Evolutionary conservation across 2,797 vertebrate species (phyloP), one percentile per base, ranked within the genome.

Genomic region (Silurus lanzhouensis): DNA sequence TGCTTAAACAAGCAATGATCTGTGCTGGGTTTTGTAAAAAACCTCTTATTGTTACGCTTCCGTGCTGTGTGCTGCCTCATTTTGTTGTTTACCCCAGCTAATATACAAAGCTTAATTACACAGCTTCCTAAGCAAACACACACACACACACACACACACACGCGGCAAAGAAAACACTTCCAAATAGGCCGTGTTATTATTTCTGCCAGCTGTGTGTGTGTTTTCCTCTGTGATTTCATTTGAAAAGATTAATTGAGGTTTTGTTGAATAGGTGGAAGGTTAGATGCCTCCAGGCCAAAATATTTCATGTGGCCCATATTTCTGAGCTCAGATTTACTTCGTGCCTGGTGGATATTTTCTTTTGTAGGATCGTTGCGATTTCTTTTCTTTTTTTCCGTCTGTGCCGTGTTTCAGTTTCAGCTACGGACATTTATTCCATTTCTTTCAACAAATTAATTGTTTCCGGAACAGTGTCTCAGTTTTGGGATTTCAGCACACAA

Each of bases 1-100:
- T 60, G 60, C 44, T 87, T 87, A 84, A 87, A 83, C 82, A 85
- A 81, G 85, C 86, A 88, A 86, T 74, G 84, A 82, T 76, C 83
- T 83, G 25, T 5, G 44, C 81, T 81, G 20, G 74, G 46, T 44
- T 63, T 66, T 25, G 61, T 70, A 20, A 83, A 88, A 10, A 52
- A 79, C 86, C 79, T 83, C 79, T 85, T 52, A 87, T 70, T 77
- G 81, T 82, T 85, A 86, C 48, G 77, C 75, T 66, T 63, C 20
- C 27, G 1, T 66, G 74, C 46, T 63, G 58, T 13, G 12, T 31
- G 20, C 27, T 67, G 48, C 83, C 46, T 68, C 83, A 17, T 66
- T 44, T 84, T 7, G n/a, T 58, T 76, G 60, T 83, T 67, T 77
- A 77, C 44, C 71, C 5, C 25, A 22, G 71, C 60, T 75, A 75